These are phyloP conservation scores for Barnardius zonarius DNA, from an alignment of 2,113 vertebrate genomes.

Conservation along the genomic window DNA sequence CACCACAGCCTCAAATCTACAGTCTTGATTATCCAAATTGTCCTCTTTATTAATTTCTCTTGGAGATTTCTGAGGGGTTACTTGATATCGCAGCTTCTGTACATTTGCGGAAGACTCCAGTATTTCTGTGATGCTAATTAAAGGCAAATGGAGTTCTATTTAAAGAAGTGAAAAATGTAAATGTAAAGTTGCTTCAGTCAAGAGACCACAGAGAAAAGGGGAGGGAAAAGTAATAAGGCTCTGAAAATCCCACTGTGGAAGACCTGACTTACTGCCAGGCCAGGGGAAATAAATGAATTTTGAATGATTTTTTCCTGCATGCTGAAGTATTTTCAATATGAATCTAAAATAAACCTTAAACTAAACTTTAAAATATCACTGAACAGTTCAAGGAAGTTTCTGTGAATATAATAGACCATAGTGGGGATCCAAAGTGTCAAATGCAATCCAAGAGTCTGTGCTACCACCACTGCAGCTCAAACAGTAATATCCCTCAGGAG, in stretches of 20 bases:
- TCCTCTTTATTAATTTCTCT: not conserved
- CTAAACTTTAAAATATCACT: not conserved
- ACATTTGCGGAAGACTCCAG: not conserved
- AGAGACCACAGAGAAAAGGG: not conserved
- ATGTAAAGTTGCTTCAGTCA: not conserved
- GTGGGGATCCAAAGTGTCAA: not conserved
- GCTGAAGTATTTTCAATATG: not conserved
- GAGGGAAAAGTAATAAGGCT: not conserved
- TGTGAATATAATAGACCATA: not conserved
- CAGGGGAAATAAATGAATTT: not conserved
- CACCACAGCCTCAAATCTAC: not conserved
- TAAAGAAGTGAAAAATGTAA: slow-evolving; percentile 13
- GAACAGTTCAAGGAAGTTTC: not conserved
- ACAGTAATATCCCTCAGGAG: not conserved
- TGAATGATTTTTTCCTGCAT: not conserved
- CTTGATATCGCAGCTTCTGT: not conserved
- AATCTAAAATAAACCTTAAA: not conserved
- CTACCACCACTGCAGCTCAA: not conserved
- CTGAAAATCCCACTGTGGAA: not conserved
- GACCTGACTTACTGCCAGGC: not conserved
- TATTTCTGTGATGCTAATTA: not conserved
- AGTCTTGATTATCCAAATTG: not conserved
- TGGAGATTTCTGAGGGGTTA: not conserved
- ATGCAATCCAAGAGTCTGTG: not conserved
- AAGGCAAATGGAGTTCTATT: not conserved